Evolutionary conservation across 2,113 vertebrate genomes (phyloP).

Genomic region (Peromyscus californicus): DNA sequence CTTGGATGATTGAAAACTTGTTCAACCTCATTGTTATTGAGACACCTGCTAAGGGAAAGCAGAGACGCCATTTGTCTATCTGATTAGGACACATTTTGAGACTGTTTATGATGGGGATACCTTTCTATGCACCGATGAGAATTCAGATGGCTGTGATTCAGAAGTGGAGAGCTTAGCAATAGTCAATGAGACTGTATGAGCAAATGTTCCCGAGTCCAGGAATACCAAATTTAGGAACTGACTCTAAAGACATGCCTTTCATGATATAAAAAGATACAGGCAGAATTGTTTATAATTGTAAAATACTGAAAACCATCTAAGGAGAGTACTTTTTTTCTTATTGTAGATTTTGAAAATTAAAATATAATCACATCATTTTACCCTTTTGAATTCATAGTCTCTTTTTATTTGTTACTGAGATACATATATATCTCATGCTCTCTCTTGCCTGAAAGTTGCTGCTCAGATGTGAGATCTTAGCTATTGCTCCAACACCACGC

Average conservation of each 20-base stretch:
- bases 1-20: background rate
- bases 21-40: background rate
- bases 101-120: too few relatives aligned
- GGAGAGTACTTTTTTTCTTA: background rate
- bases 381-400: background rate
- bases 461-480: too few relatives aligned
- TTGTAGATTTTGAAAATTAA: background rate
- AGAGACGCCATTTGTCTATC: background rate
- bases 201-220: background rate
- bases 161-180: background rate
- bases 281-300: background rate
- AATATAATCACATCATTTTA: background rate
- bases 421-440: too few relatives aligned
- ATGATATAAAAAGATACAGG: background rate
- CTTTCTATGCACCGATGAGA: background rate
- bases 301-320: background rate
- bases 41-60: background rate
- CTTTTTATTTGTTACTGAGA: background rate
- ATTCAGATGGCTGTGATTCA: background rate
- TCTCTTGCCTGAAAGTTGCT: too few relatives aligned
- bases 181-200: background rate
- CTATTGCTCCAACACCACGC: too few relatives aligned
- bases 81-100: background rate
- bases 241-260: background rate
- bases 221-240: background rate